Evolutionary conservation across 2,888 invertebrate species (phyloP).

Genomic region (Caenorhabditis afra): DNA sequence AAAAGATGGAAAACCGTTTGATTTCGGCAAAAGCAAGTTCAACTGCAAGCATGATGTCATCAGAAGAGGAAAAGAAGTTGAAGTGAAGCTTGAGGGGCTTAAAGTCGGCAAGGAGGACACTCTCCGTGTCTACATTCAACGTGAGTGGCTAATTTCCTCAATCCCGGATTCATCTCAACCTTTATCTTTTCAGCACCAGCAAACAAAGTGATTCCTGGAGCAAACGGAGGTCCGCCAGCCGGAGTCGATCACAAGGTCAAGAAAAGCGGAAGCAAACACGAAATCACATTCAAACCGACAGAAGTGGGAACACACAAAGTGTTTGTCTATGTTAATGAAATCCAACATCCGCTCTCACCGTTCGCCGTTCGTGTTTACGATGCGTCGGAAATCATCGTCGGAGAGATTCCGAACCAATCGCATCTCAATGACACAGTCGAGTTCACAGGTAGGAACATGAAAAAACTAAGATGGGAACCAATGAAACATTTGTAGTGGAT

Average conservation of each 20-base stretch:
- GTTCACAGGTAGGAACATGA: conserved; percentile 75
- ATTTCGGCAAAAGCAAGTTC: conserved; percentile 79
- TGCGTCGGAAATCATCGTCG: conserved; percentile 93
- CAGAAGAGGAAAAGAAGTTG: conserved; percentile 69
- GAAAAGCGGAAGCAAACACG: conserved; percentile 78
- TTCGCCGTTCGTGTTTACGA: conserved; percentile 79
- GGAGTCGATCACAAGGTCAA: conserved; percentile 73
- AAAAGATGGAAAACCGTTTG: conserved; percentile 67
- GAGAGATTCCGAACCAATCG: conserved; percentile 91
- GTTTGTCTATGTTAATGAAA: conserved; percentile 75
- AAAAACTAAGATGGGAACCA: conserved; percentile 1
- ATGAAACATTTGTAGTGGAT: conserved; percentile 85
- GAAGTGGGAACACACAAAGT: conserved; percentile 86
- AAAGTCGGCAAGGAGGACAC: conserved; percentile 79
- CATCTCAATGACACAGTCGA: conserved; percentile 85
- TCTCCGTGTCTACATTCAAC: conserved; percentile 74
- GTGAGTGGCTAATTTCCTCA: conserved; percentile 60
- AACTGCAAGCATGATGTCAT: conserved; percentile 78
- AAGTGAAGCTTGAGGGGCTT: conserved; percentile 77
- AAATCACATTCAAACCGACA: conserved; percentile 87
- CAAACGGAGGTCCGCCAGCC: conserved; percentile 57
- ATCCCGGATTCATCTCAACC: conserved; percentile 7
- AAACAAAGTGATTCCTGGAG: conserved; percentile 43
- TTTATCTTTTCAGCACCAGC: conserved; percentile 64
- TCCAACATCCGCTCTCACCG: conserved; percentile 78